Evolutionary conservation across 2,888 invertebrate species (phyloP).

Genomic region (Tortrix viridana): DNA sequence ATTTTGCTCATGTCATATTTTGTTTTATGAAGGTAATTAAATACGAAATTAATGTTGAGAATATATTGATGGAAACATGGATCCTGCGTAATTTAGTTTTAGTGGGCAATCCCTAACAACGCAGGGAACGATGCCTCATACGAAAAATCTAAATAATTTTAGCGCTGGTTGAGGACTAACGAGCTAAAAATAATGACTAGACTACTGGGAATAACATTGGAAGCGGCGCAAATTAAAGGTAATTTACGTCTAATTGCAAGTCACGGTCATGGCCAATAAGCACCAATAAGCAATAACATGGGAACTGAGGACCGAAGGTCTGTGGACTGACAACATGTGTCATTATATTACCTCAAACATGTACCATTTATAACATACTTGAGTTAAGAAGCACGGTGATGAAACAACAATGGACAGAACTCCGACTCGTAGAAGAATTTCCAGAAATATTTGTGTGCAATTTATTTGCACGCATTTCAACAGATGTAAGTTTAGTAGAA

Average conservation of each 20-base stretch:
- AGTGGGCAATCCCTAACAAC: conserved; percentile 52
- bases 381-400: conserved; percentile 19
- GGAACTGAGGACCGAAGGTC: conserved; percentile 69
- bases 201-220: conserved; percentile 72
- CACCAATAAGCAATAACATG: conserved; percentile 80
- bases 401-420: conserved; percentile 13
- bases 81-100: conserved; percentile 48
- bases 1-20: conserved; percentile 36
- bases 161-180: conserved; percentile 45
- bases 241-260: conserved; percentile 81
- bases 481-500: conserved; percentile 45
- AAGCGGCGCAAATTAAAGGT: conserved; percentile 79
- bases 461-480: conserved; percentile 25
- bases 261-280: conserved; percentile 84
- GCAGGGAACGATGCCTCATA: conserved; percentile 56
- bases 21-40: conserved; percentile 35
- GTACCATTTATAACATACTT: conserved; percentile 43
- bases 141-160: conserved; percentile 72
- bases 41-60: conserved; percentile 18
- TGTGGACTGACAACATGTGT: conserved; percentile 47
- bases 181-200: conserved; percentile 63
- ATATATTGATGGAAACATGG: conserved; percentile 26
- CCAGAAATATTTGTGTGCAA: conserved; percentile 16
- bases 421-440: conserved; percentile 3
- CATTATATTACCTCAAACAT: conserved; percentile 3